phyloP scores from a whole-genome alignment of 2,113 vertebrate species.

The Bufo gargarizans region DNA sequence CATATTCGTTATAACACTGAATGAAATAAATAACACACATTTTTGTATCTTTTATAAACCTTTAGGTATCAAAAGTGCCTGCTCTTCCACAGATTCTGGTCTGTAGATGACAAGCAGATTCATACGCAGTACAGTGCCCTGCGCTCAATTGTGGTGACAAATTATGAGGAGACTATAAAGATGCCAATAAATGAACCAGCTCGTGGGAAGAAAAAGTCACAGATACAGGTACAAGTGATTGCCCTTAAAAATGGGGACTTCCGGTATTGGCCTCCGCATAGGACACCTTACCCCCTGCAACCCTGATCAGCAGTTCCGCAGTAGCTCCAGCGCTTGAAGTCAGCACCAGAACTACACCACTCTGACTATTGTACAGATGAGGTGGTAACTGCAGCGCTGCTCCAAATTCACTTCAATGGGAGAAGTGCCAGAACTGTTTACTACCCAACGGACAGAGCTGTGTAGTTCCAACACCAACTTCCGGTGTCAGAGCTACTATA shows the following conservation, averaged over 20 bases:
- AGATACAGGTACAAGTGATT: slow-evolving; percentile 75
- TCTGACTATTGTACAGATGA: too few relatives aligned
- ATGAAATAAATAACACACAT: neutral
- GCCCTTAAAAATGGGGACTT: too few relatives aligned
- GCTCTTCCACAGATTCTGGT: slow-evolving; percentile 85
- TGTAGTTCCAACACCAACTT: too few relatives aligned
- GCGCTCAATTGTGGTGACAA: slow-evolving; percentile 80
- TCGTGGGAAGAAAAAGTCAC: slow-evolving; percentile 74
- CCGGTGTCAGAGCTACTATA: too few relatives aligned
- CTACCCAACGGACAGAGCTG: neutral
- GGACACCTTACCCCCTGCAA: too few relatives aligned
- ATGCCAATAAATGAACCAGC: slow-evolving; percentile 86
- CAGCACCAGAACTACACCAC: too few relatives aligned
- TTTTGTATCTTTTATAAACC: neutral
- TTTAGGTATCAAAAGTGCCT: slow-evolving; percentile 81
- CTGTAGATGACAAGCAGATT: slow-evolving; percentile 83
- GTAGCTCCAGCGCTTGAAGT: too few relatives aligned
- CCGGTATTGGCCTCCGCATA: too few relatives aligned
- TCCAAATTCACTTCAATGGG: too few relatives aligned
- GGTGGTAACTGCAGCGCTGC: too few relatives aligned
- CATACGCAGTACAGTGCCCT: slow-evolving; percentile 80
- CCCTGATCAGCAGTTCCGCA: too few relatives aligned
- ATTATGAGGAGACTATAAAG: slow-evolving; percentile 84
- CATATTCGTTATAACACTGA: neutral
- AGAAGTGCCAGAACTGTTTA: neutral